Conservation (phyloP, 1,140 invertebrate genomes). For the Argopecten irradians region DNA sequence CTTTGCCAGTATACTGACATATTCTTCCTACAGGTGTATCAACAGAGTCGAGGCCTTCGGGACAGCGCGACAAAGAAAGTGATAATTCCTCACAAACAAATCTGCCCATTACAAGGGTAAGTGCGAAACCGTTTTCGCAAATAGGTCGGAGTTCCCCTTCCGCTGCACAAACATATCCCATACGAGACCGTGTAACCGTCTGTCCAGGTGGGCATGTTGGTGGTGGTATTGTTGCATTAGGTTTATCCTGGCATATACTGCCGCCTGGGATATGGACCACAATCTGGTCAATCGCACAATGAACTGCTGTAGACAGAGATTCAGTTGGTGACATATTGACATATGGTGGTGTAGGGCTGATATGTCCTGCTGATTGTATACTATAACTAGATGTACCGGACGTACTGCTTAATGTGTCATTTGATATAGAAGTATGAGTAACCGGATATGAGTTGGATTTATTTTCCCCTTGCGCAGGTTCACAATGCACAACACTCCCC, state of each 20-base stretch:
- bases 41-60: background rate
- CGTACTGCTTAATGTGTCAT: background rate
- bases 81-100: background rate
- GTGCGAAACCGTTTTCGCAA: background rate
- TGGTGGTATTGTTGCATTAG: background rate
- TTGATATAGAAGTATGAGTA: no score
- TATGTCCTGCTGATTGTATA: background rate
- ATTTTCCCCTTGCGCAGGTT: background rate
- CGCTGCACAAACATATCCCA: background rate
- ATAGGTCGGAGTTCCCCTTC: background rate
- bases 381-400: background rate
- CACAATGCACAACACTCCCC: background rate
- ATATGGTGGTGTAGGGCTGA: background rate
- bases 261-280: background rate
- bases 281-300: background rate
- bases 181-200: background rate
- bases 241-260: background rate
- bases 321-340: background rate
- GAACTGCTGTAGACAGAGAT: background rate
- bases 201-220: background rate
- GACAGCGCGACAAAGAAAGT: background rate
- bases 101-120: background rate
- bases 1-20: background rate
- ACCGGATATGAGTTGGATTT: background rate
- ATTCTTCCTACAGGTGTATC: background rate